Conservation (phyloP, 2,113 vertebrate genomes). For the Corydoras sp. region DNA sequence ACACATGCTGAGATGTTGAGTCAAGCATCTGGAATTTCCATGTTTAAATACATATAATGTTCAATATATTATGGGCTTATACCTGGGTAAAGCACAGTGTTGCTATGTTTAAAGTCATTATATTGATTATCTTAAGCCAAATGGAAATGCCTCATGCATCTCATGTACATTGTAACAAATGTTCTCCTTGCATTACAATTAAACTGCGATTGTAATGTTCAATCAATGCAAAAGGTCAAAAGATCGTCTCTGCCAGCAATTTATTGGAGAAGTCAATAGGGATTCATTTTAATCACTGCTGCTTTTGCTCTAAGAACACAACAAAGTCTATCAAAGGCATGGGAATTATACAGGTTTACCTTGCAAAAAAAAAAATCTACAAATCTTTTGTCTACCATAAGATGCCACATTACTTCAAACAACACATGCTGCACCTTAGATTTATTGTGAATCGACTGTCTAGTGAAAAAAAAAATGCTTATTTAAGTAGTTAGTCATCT, state of each 20-base stretch:
- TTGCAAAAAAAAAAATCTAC: slow-evolving; percentile 90
- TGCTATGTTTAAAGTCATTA: too few species aligned
- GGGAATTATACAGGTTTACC: slow-evolving; percentile 98
- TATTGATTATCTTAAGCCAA: too few species aligned
- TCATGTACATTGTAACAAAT: slow-evolving; percentile 99
- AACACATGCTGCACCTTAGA: slow-evolving; percentile 49
- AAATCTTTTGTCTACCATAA: slow-evolving; percentile 82
- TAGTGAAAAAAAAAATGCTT: slow-evolving; percentile 42
- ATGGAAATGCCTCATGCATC: slow-evolving; percentile 53
- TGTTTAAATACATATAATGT: too few species aligned
- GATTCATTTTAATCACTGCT: slow-evolving; percentile 99
- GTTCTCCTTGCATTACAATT: slow-evolving; percentile 99
- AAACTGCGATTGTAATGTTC: slow-evolving; percentile 99
- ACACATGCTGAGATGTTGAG: too few species aligned
- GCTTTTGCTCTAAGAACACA: slow-evolving; percentile 89
- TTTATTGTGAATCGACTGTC: slow-evolving; percentile 51
- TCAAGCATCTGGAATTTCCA: too few species aligned
- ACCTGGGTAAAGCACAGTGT: too few species aligned
- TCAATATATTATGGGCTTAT: too few species aligned
- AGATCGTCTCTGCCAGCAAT: slow-evolving; percentile 96
- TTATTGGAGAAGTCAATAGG: slow-evolving; percentile 99
- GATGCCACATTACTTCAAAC: slow-evolving; percentile 53
- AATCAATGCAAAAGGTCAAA: slow-evolving; percentile 99
- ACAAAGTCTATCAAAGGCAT: slow-evolving; percentile 89
- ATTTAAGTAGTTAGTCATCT: not conserved